Evolutionary conservation across 2,888 invertebrate species (phyloP), one percentile per base, ranked within the genome.

Genomic region (Trypoxylon attenuatum): DNA sequence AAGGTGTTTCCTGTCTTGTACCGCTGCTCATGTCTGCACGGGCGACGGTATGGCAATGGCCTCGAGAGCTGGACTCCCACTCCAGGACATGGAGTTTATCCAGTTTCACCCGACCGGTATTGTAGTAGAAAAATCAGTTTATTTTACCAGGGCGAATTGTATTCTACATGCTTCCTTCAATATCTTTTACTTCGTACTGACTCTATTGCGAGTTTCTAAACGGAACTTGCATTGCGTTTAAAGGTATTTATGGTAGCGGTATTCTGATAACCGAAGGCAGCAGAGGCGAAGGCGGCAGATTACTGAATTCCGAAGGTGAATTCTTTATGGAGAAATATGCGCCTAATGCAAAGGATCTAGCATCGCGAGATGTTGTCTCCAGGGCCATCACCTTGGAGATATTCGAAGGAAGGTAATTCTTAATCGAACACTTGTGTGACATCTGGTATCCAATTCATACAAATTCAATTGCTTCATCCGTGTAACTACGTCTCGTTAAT

Each of bases 311-410:
- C 1, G 92, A 96, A 86, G 99, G 99, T 43, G 98, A 99, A 88
- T 91, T 98, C 41, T 98, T 98, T 87, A 98, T 98, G 98, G 97
- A 98, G 87, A 91, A 96, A 43, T 99, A 99, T 88, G 99, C 99
- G 3, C 99, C 99, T 0, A 95, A 94, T 19, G 99, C 98, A 29
- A 99, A 99, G 89, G 99, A 99, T 89, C 89, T 99, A 69, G 99
- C 99, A 16, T 97, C 97, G 5, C 92, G 99, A 49, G 99, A 99
- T 88, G 97, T 99, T 29, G 99, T 99, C 0, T 97, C 97, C 0
- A 90, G 99, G 42, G 93, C 98, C 19, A 98, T 98, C 92, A 98
- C 98, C 18, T 91, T 98, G 64, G 99, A 99, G 89, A 97, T 99
- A 71, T 91, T 96, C 88, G 98, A 97, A 88, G 97, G 97, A 88